Evolutionary conservation across 2,113 vertebrate genomes (phyloP).

Genomic region (Arvicanthis niloticus): DNA sequence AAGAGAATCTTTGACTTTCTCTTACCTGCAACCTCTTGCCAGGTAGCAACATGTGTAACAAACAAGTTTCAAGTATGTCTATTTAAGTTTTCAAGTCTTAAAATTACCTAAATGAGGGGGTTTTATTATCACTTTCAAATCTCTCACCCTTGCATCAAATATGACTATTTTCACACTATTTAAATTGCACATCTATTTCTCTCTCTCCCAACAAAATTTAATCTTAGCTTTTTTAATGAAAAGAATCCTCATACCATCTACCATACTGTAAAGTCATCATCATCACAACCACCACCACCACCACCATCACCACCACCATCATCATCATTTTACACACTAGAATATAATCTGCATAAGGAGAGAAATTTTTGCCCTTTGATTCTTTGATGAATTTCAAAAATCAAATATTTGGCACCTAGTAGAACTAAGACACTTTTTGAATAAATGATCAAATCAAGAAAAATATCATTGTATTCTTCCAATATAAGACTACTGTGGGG

Average conservation of each 20-base stretch:
- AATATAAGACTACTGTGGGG: not conserved
- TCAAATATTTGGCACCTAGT: not conserved
- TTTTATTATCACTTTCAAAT: not conserved
- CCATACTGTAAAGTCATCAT: not conserved
- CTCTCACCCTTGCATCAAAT: not conserved
- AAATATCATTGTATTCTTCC: not conserved
- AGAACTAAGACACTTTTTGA: not conserved
- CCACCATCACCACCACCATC: not conserved
- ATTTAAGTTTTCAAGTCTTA: not conserved
- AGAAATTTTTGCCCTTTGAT: not conserved
- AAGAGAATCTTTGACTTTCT: not conserved
- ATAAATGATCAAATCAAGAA: slow-evolving; percentile 4
- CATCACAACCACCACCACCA: too few relatives aligned
- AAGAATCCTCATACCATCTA: not conserved
- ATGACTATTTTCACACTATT: not conserved
- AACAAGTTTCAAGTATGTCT: not conserved
- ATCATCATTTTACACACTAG: not conserved
- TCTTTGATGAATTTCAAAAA: not conserved
- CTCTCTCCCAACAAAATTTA: not conserved
- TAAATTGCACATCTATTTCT: not conserved
- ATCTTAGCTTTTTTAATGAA: not conserved
- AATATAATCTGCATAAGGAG: not conserved
- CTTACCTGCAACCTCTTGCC: not conserved
- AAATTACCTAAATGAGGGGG: not conserved
- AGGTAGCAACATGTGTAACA: not conserved